Base-by-base conservation (phyloP, 2,888 invertebrate species). In the Lasioglossum zephyrum region DNA sequence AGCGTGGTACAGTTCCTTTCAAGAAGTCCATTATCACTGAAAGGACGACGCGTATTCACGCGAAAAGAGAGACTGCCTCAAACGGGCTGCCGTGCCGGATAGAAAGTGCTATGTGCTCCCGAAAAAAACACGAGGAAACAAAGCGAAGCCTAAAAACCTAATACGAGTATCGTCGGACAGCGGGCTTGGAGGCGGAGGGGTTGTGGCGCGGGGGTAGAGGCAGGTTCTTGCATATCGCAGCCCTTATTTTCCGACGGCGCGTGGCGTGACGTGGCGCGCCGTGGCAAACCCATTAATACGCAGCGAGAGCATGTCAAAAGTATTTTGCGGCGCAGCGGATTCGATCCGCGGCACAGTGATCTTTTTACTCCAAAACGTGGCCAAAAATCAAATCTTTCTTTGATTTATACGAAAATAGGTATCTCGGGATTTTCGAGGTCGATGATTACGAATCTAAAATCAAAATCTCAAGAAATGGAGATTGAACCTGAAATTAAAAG, bases 21-120 rank as follows among this genome's bases (percentile, higher is more conserved):
- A 85, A 77, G 86, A 76, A 72, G 81, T 78, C 86, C 86, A 85
- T 86, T 86, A 86, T 86, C 86, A 81, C 57, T 81, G 86, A 85
- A 86, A 86, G 75, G 72, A 77, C 81, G 63, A 39, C 72, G 77
- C 18, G 86, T 57, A 86, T 86, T 85, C 86, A 81, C 72, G 47
- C 72, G 77, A 77, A 75, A 78, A 60, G 63, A 49, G 72, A 66
- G 74, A 85, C 57, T 36, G 69, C 11, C 72, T 82, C 75, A 76
- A 81, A 84, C 74, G 75, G 75, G 36, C 26, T 49, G 75, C 63
- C 70, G 72, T 53, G 73, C 69, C 77, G 57, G 66, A 73, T 36
- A 73, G 79, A 66, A 66, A 63, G 73, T 63, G 63, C 70, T 77
- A 77, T 63, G 80, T 80, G 85, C 70, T 85, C 63, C 53, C 70